Evolutionary conservation across 2,888 invertebrate genomes (phyloP).

Genomic region (Drosophila greeni): DNA sequence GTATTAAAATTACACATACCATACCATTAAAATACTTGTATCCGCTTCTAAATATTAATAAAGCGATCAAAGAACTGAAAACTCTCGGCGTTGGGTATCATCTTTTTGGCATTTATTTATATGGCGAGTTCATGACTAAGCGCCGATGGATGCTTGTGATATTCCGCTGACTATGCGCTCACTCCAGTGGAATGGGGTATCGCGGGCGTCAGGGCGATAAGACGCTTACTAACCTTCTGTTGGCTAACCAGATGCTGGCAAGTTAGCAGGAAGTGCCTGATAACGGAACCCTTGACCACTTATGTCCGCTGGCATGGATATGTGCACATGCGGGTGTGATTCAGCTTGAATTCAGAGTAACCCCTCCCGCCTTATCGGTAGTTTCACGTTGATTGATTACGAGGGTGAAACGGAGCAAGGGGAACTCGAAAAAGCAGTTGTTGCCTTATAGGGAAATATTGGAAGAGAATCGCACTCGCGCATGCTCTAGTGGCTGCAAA

Average conservation of each 20-base stretch:
- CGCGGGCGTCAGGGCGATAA: constrained; percentile 35
- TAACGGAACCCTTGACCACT: constrained; percentile 37
- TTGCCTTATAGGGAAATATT: constrained; percentile 60
- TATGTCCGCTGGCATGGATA: constrained; percentile 19
- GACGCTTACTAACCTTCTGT: constrained; percentile 32
- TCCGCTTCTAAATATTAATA: constrained; percentile 53
- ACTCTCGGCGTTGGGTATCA: neutral
- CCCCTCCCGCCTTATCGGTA: constrained; percentile 32
- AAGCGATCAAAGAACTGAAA: constrained; percentile 65
- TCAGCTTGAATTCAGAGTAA: constrained; percentile 19
- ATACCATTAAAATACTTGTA: constrained; percentile 59
- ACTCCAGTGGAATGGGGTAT: constrained; percentile 21
- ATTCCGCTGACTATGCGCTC: constrained; percentile 20
- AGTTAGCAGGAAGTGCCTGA: constrained; percentile 51
- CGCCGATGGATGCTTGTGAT: constrained; percentile 2
- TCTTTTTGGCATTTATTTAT: neutral
- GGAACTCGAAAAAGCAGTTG: constrained; percentile 44
- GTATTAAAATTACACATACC: constrained; percentile 38
- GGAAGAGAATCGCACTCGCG: constrained; percentile 24
- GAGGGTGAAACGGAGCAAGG: constrained; percentile 2
- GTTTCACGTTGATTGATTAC: constrained; percentile 44
- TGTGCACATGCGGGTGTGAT: constrained; percentile 21
- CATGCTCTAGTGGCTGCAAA: constrained; percentile 31
- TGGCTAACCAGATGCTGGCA: constrained; percentile 24
- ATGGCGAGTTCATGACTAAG: constrained; percentile 12